These are phyloP conservation scores for Helarctos malayanus DNA, from an alignment of 2,797 vertebrate genomes.

Conservation along the genomic window DNA sequence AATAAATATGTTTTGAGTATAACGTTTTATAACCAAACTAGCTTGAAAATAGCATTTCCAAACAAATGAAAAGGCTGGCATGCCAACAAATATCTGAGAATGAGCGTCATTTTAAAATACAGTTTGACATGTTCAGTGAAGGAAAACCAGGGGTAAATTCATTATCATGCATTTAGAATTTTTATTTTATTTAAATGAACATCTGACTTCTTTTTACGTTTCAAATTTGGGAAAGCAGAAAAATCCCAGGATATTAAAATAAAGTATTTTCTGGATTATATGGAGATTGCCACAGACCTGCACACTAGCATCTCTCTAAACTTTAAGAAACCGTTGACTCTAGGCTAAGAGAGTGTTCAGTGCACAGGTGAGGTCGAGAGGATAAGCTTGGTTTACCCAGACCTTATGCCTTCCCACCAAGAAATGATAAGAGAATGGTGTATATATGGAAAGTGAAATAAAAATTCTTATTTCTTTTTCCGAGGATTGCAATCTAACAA, in stretches of 20 bases:
- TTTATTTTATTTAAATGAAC: neutral
- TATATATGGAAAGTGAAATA: neutral
- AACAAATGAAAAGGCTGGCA: neutral
- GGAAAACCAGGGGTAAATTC: neutral
- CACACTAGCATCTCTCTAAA: neutral
- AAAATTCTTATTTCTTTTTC: neutral
- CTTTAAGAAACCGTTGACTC: neutral
- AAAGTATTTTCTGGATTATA: neutral
- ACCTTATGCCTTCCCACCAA: neutral
- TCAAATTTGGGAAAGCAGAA: conserved; percentile 23
- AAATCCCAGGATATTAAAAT: neutral
- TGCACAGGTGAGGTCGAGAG: neutral
- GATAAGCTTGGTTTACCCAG: neutral
- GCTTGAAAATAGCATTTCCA: conserved; percentile 2
- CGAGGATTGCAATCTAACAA: neutral
- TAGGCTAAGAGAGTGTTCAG: neutral
- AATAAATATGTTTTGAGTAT: neutral
- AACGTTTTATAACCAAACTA: conserved; percentile 28
- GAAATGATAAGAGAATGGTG: neutral
- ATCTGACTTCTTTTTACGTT: conserved; percentile 3
- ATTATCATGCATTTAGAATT: neutral
- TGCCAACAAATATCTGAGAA: conserved; percentile 21
- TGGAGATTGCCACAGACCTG: neutral
- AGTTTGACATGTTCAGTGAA: neutral
- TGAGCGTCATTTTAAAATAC: neutral